These are phyloP conservation scores for Crotalus tigris DNA, from an alignment of 2,113 vertebrate genomes.

Conservation along the genomic window DNA sequence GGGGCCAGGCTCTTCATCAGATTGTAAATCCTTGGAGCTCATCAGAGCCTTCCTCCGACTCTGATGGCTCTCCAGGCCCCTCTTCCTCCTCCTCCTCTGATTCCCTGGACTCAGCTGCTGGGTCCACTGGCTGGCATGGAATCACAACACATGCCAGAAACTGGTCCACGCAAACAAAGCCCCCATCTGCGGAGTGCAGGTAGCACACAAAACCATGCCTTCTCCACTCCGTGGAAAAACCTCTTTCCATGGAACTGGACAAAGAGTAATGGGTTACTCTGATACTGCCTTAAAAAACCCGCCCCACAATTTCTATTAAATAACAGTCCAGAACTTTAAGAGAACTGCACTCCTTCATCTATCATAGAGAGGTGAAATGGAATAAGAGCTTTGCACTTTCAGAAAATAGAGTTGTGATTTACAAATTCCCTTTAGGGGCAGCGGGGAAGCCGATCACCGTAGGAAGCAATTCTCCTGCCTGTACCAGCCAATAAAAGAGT, in stretches of 20 bases:
- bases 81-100: too few species aligned
- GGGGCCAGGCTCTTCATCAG: too few species aligned
- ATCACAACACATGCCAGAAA: too few species aligned
- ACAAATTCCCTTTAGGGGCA: not conserved
- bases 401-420: not conserved
- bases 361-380: not conserved
- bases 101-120: too few species aligned
- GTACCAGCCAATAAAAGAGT: not conserved
- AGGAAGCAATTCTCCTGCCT: not conserved
- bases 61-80: too few species aligned
- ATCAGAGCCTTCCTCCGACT: too few species aligned
- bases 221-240: too few species aligned
- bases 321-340: not conserved
- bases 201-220: too few species aligned
- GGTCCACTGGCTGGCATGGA: too few species aligned
- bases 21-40: too few species aligned
- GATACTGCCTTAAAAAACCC: not conserved
- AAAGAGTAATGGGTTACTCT: not conserved
- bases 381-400: not conserved
- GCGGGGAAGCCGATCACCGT: not conserved
- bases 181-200: too few species aligned
- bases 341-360: not conserved
- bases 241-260: not conserved
- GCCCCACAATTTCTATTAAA: not conserved
- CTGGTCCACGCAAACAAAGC: too few species aligned